Evolutionary conservation across 2,113 vertebrate species (phyloP).

Genomic region (Chaenogobius annularis): DNA sequence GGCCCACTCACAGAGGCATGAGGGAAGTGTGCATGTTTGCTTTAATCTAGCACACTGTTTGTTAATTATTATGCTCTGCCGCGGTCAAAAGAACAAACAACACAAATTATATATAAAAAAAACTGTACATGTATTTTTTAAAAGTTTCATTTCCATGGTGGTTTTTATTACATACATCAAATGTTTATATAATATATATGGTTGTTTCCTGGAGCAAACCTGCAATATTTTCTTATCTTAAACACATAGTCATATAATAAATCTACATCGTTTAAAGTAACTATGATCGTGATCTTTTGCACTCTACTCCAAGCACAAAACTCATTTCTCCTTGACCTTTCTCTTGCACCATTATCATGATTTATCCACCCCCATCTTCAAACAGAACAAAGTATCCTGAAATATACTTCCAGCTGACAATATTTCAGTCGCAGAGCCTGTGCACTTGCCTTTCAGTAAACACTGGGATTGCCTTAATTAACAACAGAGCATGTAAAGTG

Average conservation of each 20-base stretch:
- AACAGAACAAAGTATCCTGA: neutral
- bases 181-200: no score
- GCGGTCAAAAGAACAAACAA: no score
- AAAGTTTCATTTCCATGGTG: neutral
- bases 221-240: no score
- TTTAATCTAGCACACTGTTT: no score
- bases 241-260: no score
- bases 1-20: no score
- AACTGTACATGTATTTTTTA: no score
- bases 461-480: slow-evolving; percentile 31
- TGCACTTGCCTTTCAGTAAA: slow-evolving; percentile 18
- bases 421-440: slow-evolving; percentile 1
- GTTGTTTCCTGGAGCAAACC: no score
- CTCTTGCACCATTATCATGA: neutral
- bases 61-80: no score
- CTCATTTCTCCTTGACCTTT: neutral
- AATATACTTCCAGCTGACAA: slow-evolving; percentile 1
- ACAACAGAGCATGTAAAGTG: slow-evolving; percentile 33
- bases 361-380: neutral
- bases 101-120: no score
- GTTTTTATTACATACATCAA: no score
- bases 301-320: neutral
- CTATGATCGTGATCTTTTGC: neutral
- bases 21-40: no score
- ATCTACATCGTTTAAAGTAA: neutral